Evolutionary conservation across 1,140 invertebrate species (phyloP).

Genomic region (Drosophila arizonae): DNA sequence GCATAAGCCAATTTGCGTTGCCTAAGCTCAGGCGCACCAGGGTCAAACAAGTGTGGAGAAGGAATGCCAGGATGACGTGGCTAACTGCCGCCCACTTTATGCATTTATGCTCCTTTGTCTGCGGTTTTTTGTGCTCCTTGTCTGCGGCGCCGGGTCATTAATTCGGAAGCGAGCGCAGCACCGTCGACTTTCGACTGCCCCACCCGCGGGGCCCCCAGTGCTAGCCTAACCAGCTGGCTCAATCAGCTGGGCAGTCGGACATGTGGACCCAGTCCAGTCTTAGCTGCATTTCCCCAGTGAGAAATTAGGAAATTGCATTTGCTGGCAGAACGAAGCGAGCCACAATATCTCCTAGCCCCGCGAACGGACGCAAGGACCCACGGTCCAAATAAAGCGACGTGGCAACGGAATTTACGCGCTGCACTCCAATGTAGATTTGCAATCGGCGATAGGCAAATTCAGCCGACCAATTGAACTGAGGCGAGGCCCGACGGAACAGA

Average conservation of each 20-base stretch:
- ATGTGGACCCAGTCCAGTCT: conserved; percentile 49
- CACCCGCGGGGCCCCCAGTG: neutral
- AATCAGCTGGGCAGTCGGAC: conserved; percentile 31
- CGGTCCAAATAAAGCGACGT: conserved; percentile 30
- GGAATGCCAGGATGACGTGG: conserved; percentile 25
- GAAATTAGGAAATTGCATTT: conserved; percentile 83
- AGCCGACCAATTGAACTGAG: conserved; percentile 36
- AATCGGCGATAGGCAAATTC: conserved; percentile 54
- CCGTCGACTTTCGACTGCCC: conserved; percentile 35
- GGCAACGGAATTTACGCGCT: conserved; percentile 70
- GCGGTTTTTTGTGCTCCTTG: conserved; percentile 62
- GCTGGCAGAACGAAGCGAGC: conserved; percentile 47
- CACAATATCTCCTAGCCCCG: neutral
- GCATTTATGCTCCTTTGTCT: conserved; percentile 79
- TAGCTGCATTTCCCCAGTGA: conserved; percentile 74
- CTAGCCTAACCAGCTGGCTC: conserved; percentile 15
- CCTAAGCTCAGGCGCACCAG: conserved; percentile 50
- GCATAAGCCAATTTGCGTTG: conserved; percentile 79
- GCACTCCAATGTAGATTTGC: conserved; percentile 66
- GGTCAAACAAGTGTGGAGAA: neutral
- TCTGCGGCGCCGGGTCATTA: conserved; percentile 76
- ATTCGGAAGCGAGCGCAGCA: conserved; percentile 55
- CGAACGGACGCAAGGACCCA: neutral
- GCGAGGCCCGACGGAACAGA: neutral
- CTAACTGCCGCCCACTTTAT: conserved; percentile 60